Evolutionary conservation across 2,113 vertebrate genomes (phyloP).

Genomic region (Acanthisitta chloris): DNA sequence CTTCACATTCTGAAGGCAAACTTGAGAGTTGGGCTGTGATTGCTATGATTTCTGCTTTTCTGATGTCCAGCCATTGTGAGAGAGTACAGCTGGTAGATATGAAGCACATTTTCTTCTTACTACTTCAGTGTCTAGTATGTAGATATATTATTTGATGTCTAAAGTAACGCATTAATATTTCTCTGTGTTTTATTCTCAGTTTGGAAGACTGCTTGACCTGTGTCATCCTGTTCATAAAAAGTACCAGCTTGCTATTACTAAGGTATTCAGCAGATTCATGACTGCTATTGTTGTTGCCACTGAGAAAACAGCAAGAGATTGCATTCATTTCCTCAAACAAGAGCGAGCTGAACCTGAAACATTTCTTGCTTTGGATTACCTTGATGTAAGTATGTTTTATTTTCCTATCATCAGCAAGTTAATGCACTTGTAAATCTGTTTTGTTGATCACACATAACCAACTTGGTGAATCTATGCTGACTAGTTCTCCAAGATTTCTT

Average conservation of each 20-base stretch:
- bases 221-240: conserved; percentile 95
- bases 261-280: conserved; percentile 88
- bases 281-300: conserved; percentile 87
- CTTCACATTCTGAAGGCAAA: neutral
- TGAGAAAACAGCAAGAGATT: conserved; percentile 87
- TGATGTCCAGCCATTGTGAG: neutral
- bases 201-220: conserved; percentile 87
- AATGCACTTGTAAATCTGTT: neutral
- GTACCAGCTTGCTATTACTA: conserved; percentile 93
- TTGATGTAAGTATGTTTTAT: conserved; percentile 79
- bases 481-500: neutral
- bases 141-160: neutral
- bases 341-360: conserved; percentile 90
- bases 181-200: conserved; percentile 69
- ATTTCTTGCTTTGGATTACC: conserved; percentile 91
- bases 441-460: neutral
- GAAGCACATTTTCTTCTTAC: neutral
- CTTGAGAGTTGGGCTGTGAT: neutral
- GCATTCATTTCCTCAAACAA: conserved; percentile 87
- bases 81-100: neutral
- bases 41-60: neutral
- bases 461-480: neutral
- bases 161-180: neutral
- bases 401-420: neutral
- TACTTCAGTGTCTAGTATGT: neutral